These are phyloP conservation scores for Mythimna impura DNA, from an alignment of 2,888 invertebrate species.

Conservation along the genomic window DNA sequence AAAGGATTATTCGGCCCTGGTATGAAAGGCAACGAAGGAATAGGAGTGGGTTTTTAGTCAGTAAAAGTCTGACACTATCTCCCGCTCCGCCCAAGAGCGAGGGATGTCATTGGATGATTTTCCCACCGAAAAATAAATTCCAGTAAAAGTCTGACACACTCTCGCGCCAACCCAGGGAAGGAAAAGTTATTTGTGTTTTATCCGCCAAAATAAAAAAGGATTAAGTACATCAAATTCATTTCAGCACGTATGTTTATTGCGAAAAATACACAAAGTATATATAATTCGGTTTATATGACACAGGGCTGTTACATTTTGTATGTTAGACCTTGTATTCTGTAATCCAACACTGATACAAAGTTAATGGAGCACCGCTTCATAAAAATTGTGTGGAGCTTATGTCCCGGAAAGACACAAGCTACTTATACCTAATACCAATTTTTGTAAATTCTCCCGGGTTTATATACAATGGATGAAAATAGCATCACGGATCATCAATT, in stretches of 20 bases:
- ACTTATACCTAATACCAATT: conserved; percentile 37
- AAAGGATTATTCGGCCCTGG: too few species aligned
- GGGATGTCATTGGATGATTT: too few species aligned
- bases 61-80: too few species aligned
- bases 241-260: not conserved
- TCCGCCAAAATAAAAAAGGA: too few species aligned
- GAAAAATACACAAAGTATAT: not conserved
- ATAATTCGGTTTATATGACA: not conserved
- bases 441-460: conserved; percentile 16
- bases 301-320: conserved; percentile 1
- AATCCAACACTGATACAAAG: conserved; percentile 51
- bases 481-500: conserved; percentile 42
- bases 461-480: conserved; percentile 35
- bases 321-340: conserved; percentile 27
- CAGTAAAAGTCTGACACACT: too few species aligned
- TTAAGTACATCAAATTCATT: not conserved
- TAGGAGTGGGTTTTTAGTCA: too few species aligned
- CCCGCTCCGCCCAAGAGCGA: too few species aligned
- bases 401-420: conserved; percentile 42
- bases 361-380: conserved; percentile 49
- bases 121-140: too few species aligned
- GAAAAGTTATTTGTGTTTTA: too few species aligned
- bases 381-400: conserved; percentile 50
- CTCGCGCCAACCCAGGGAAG: too few species aligned
- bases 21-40: too few species aligned